Percentiles rank a stretch among this genome's conserved stretches.
These are phyloP conservation scores for Cynocephalus volans DNA, from an alignment of 2,113 vertebrate genomes.

Conservation along the genomic window DNA sequence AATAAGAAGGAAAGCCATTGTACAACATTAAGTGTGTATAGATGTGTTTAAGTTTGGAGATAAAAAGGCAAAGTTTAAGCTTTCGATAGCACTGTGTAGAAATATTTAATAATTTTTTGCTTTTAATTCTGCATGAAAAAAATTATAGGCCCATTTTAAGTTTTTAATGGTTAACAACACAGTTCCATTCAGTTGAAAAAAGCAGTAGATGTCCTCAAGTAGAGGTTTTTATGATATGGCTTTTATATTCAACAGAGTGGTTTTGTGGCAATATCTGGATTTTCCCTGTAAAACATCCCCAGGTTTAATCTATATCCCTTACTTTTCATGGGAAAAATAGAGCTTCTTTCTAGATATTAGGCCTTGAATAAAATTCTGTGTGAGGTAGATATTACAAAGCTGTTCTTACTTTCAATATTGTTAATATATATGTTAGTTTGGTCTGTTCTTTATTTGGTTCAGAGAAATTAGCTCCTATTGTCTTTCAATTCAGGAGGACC, in stretches of 20 bases:
- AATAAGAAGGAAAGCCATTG: not conserved
- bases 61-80: not conserved
- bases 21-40: not conserved
- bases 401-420: not conserved
- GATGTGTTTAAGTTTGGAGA: constrained; percentile 38
- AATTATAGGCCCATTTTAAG: not conserved
- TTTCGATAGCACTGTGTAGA: not conserved
- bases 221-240: not conserved
- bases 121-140: constrained; percentile 5
- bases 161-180: not conserved
- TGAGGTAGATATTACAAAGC: not conserved
- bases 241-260: not conserved
- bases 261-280: not conserved
- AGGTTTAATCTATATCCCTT: not conserved
- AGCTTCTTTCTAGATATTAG: not conserved
- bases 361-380: not conserved
- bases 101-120: not conserved
- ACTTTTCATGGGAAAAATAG: not conserved
- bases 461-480: not conserved
- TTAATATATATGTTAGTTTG: not conserved
- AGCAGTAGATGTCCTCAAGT: not conserved
- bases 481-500: not conserved
- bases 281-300: not conserved
- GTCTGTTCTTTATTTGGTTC: not conserved
- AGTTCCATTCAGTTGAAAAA: not conserved